Evolutionary conservation across 1,140 invertebrate species (phyloP), one percentile per base, ranked within the genome.

Genomic region (Pogonognathellus flavescens): DNA sequence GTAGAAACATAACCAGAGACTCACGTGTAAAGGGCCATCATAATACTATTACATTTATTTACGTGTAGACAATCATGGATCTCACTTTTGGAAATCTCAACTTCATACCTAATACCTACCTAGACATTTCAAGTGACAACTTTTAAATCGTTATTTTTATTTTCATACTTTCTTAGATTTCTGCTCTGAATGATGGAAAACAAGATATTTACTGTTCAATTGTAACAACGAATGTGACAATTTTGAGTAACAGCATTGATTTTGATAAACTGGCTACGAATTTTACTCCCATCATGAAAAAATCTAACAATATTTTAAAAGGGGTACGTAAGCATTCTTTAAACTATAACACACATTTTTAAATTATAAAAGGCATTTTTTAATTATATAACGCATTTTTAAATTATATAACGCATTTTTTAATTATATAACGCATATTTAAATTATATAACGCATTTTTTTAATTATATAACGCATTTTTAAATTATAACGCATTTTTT

Each of bases 161-260:
- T 76, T 76, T 76, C 25, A 76, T 76, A 76, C 49, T 49, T 31
- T 49, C 49, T 16, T 31, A 76, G 70, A 76, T 76, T 76, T 76
- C 70, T n/a, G 31, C 70, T 76, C 70, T 76, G 49, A 76, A 76
- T 76, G 70, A 76, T 49, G 70, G 14, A 50, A 76, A 76, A 76
- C 70, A 49, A 6, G 41, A 76, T 49, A 49, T 76, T 76, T 76
- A 76, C 49, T 76, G 70, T 31, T 76, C 70, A n/a, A 76, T 76
- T 76, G 31, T 76, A 0, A 41, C 70, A 9, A 76, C 70, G 11
- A 50, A 76, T 18, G 70, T 76, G n/a, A 76, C 70, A 41, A 50
- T 76, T 16, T 31, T 76, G 14, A 31, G 70, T 9, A 31, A 76
- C 16, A 49, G n/a, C n/a, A 14, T 76, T 13, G 70, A 76, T 9